phyloP scores from a whole-genome alignment of 2,888 invertebrate species.

The Atethmia centrago region DNA sequence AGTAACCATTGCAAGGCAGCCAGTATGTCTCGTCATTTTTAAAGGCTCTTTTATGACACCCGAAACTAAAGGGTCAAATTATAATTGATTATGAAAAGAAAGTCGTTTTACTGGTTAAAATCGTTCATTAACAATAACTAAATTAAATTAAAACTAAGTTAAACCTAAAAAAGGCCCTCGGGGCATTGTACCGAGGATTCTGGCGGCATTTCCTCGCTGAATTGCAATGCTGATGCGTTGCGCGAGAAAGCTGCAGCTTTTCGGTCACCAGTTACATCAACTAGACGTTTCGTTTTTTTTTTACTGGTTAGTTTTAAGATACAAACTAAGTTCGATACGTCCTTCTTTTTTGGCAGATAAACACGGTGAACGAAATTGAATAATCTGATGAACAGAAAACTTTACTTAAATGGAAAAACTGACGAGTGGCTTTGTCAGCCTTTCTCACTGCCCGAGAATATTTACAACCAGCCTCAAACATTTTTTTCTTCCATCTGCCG shows the following conservation, averaged over 20 bases:
- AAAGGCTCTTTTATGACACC: background rate
- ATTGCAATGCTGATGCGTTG: too few species aligned
- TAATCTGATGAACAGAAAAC: background rate
- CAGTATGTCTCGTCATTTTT: background rate
- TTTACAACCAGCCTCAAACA: constrained; percentile 16
- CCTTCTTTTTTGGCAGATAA: background rate
- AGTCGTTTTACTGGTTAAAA: too few species aligned
- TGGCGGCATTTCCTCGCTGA: too few species aligned
- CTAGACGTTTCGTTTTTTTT: too few species aligned
- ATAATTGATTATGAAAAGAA: too few species aligned
- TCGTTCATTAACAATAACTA: too few species aligned
- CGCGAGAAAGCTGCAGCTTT: too few species aligned
- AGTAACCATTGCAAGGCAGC: background rate
- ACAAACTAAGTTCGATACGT: background rate
- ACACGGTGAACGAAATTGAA: background rate
- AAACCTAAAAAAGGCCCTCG: too few species aligned
- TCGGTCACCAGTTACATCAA: too few species aligned
- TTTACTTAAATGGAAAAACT: background rate
- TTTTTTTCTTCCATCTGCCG: constrained; percentile 14
- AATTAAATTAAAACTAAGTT: too few species aligned
- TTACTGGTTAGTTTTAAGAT: too few species aligned
- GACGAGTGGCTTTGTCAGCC: background rate
- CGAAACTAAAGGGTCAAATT: background rate
- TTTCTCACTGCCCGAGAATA: background rate
- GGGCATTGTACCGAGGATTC: too few species aligned